phyloP scores from a whole-genome alignment of 2,888 invertebrate species.

The Oasisia sp. region DNA sequence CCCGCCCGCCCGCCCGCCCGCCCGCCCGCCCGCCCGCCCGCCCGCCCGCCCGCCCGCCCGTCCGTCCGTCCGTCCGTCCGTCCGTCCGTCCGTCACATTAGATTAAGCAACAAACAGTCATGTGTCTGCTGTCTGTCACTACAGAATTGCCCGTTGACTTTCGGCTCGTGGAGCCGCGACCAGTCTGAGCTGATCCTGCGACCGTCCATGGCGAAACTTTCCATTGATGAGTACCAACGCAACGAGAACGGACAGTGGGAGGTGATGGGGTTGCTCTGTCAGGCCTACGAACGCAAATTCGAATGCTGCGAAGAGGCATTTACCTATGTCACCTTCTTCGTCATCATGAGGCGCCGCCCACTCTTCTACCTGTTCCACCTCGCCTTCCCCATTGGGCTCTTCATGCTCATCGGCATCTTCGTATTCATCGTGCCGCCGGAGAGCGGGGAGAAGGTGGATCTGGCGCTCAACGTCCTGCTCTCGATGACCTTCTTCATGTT shows the following conservation, averaged over 20 bases:
- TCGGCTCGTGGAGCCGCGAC: neutral
- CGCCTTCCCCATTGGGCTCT: conserved; percentile 18
- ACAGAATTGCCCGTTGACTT: conserved; percentile 21
- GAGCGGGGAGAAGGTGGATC: conserved; percentile 24
- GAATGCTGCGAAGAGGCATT: neutral
- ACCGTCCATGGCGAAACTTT: no score
- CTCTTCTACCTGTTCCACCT: conserved; percentile 24
- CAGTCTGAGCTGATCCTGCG: neutral
- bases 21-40: no score
- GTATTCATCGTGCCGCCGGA: conserved; percentile 24
- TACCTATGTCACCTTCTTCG: neutral
- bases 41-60: no score
- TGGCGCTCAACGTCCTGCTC: neutral
- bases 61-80: no score
- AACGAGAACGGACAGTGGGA: conserved; percentile 23
- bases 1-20: no score
- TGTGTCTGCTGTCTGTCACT: no score
- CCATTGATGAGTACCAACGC: neutral
- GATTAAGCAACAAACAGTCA: no score
- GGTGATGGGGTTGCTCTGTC: neutral
- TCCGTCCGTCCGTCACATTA: no score
- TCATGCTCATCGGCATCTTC: conserved; percentile 21
- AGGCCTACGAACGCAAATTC: neutral
- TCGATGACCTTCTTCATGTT: conserved; percentile 25
- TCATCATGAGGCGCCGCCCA: neutral